Base-by-base conservation (phyloP, 2,888 invertebrate genomes). In the Lycaena phlaeas region DNA sequence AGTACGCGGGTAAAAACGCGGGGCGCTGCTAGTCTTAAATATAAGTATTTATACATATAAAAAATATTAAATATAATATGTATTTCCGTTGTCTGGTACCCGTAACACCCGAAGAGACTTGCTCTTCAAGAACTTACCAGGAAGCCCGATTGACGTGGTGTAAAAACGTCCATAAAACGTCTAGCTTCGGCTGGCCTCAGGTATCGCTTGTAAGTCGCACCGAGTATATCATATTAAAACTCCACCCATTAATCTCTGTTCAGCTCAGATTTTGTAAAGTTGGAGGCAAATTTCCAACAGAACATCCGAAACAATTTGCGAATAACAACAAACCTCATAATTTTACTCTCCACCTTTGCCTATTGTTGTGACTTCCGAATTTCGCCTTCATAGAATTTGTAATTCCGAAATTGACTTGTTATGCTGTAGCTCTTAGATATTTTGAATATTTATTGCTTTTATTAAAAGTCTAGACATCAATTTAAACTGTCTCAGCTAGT, bases 301-400 rank as follows among this genome's bases (percentile, higher is more conserved):
- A 57, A 67, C 72, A 72, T 76, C 68, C 67, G 75, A 67, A 76
- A 78, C 75, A 78, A 76, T 77, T 75, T 72, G 54, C 57, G 55
- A 67, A 67, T 71, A 75, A 69, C 69, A 77, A 74, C 73, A 69
- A 68, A 68, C 64, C 73, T 69, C 70, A 72, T 76, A 76, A 78
- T 74, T 76, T 55, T 60, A 44, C 50, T 52, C 52, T 61, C 61
- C 64, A 70, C 71, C 70, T 73, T 68, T 49, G 38, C 48, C 53
- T 51, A 67, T 68, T 72, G 67, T 68, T 62, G 3, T 37, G 27
- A 37, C 14, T 37, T 37, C 10, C 39, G n/a, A 10, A 4, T 17
- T 27, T 37, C 11, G 15, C 14, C 37, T 7, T 11, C 15, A 37
- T 22, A 39, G 11, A 30, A 25, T 31, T 15, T 22, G 36, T 36